These are phyloP conservation scores for Poecilus cupreus DNA, from an alignment of 2,888 invertebrate genomes.

Conservation along the genomic window DNA sequence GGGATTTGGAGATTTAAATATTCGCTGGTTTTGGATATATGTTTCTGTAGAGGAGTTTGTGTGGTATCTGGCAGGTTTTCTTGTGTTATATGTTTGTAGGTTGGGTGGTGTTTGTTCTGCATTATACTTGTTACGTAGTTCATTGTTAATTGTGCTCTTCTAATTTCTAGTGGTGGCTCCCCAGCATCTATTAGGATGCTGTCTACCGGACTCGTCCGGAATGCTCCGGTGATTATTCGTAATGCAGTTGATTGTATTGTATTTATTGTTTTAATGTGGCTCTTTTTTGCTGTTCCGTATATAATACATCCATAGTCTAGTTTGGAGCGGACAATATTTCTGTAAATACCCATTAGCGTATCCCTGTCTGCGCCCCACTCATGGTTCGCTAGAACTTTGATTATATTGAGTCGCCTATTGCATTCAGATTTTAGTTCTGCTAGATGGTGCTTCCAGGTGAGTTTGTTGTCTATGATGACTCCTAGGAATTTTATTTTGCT, in stretches of 20 bases:
- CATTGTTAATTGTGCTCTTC: background rate
- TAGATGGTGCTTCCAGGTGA: slow-evolving; percentile 5
- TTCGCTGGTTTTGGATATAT: no score
- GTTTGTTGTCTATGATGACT: background rate
- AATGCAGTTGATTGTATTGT: background rate
- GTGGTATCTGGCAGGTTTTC: no score
- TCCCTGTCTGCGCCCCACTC: no score
- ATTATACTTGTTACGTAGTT: no score
- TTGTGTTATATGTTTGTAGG: no score
- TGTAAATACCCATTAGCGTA: background rate
- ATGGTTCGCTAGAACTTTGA: slow-evolving; percentile 2
- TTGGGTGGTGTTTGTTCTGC: no score
- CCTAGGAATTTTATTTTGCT: slow-evolving; percentile 12
- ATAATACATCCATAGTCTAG: background rate
- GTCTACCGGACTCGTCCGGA: background rate
- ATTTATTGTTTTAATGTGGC: background rate
- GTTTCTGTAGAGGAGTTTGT: no score
- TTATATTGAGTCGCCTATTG: slow-evolving; percentile 12
- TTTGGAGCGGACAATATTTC: background rate
- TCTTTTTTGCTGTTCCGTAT: background rate
- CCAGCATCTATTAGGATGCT: background rate
- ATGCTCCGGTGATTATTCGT: background rate
- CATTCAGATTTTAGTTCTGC: slow-evolving; percentile 7
- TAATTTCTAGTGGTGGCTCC: background rate
- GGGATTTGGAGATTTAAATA: no score